Evolutionary conservation across 1,140 invertebrate species (phyloP).

Genomic region (Phocides pigmalion): DNA sequence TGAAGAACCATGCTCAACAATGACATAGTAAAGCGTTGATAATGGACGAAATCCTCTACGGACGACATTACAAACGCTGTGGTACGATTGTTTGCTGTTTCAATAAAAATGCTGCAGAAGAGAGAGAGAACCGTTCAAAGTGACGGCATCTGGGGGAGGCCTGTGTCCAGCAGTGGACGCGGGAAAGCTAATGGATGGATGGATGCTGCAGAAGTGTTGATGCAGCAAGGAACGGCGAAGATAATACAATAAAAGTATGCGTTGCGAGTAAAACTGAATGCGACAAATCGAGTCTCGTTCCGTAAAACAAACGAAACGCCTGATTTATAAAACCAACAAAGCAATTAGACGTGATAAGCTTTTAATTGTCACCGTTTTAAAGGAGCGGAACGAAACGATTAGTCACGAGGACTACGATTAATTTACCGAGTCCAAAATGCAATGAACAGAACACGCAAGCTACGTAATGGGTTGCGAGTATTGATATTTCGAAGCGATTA

Average conservation of each 20-base stretch:
- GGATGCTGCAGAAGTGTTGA: no score
- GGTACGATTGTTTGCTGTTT: no score
- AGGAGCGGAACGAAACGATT: slow-evolving; percentile 4
- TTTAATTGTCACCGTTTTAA: slow-evolving; percentile 20
- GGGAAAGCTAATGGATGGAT: no score
- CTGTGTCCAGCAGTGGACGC: no score
- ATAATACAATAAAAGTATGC: slow-evolving; percentile 35
- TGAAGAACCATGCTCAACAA: no score
- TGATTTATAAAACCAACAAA: slow-evolving; percentile 18
- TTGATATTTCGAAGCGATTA: not conserved
- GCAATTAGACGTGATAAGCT: slow-evolving; percentile 13
- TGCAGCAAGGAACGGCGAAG: no score
- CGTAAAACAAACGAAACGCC: not conserved
- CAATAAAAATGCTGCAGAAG: no score
- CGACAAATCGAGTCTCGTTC: slow-evolving; percentile 5
- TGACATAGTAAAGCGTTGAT: no score
- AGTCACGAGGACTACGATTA: slow-evolving; percentile 14
- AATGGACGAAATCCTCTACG: no score
- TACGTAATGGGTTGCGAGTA: not conserved
- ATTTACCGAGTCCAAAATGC: slow-evolving; percentile 3
- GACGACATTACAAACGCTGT: no score
- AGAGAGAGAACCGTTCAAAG: no score
- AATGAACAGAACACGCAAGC: slow-evolving; percentile 17
- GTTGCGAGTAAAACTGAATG: slow-evolving; percentile 55
- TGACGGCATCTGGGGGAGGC: no score